Conservation (phyloP, 1,140 invertebrate genomes). For the Cheumatopsyche charites region DNA sequence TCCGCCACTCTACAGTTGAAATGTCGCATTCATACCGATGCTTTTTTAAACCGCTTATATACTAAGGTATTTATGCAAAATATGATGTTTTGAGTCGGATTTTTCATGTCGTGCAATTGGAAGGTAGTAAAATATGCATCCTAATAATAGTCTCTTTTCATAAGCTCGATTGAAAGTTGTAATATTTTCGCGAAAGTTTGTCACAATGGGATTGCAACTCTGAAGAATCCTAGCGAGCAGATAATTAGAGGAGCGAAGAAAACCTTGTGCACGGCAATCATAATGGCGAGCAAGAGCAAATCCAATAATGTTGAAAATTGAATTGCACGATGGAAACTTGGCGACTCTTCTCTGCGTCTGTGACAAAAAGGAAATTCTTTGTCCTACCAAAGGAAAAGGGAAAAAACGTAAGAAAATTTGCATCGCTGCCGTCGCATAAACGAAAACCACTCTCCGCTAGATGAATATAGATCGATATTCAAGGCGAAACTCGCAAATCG, state of each 20-base stretch:
- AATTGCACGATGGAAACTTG: conserved; percentile 18
- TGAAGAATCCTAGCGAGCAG: background rate
- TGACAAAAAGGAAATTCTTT: background rate
- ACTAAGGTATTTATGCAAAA: too few relatives aligned
- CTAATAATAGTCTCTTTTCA: too few relatives aligned
- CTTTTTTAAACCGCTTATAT: background rate
- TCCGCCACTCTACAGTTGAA: background rate
- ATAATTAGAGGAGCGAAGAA: conserved; percentile 1
- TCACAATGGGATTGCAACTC: conserved; percentile 8
- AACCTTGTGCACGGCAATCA: conserved; percentile 17
- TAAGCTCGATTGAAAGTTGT: too few relatives aligned
- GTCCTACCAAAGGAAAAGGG: background rate
- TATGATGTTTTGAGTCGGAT: too few relatives aligned
- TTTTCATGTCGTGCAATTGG: too few relatives aligned
- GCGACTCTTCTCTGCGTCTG: background rate
- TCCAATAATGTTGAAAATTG: conserved; percentile 23
- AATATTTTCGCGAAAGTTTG: too few relatives aligned
- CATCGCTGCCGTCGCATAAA: background rate
- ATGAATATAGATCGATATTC: background rate
- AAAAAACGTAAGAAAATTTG: background rate
- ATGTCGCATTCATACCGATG: background rate
- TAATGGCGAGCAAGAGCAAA: conserved; percentile 19
- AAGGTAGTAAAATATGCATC: too few relatives aligned
- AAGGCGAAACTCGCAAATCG: background rate
- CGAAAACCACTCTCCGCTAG: background rate